Evolutionary conservation across 2,797 vertebrate species (phyloP), one percentile per base, ranked within the genome.

Genomic region (Benthosema pterotum): DNA sequence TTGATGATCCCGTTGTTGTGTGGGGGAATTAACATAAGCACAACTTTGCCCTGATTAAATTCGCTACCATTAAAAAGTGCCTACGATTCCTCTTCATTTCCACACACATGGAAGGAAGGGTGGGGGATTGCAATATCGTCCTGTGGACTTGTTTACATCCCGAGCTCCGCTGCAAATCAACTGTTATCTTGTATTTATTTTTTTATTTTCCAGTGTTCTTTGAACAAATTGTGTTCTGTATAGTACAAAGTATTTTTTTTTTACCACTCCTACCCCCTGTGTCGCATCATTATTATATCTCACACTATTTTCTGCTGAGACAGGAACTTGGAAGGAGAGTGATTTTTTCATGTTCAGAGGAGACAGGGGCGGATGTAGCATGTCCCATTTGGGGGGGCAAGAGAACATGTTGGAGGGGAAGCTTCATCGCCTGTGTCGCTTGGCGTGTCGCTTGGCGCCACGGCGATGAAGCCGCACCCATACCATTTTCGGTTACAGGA

Each of bases 1-100:
- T 87, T 91, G 88, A 91, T 88, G 84, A 83, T 83, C 82, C 84
- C 65, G 84, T 89, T 89, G 86, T 90, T 89, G 78, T 84, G 74
- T 48, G 59, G 61, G 63, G 75, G 68, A 89, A 88, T 91, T 90
- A 84, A 82, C 89, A 91, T 91, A 90, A 89, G 89, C 79, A 50
- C 82, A 87, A 60, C 75, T 85, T 85, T 83, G 75, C 80, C 60
- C 75, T 65, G 81, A 89, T 90, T 88, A 85, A 80, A 87, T 88
- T 84, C 80, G 74, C 73, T 75, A 79, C 77, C 79, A 84, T 86
- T 87, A 83, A 85, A 79, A 81, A 69, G 52, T 65, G 72, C 73
- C 63, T 61, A n/a, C 59, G 60, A 60, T 74, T 76, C 43, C 19
- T 60, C 68, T 60, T 63, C 61, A 47, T 70, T 57, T 54, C 60